These are phyloP conservation scores for Aulostomus chinensis DNA, from an alignment of 2,797 vertebrate species.

Conservation along the genomic window DNA sequence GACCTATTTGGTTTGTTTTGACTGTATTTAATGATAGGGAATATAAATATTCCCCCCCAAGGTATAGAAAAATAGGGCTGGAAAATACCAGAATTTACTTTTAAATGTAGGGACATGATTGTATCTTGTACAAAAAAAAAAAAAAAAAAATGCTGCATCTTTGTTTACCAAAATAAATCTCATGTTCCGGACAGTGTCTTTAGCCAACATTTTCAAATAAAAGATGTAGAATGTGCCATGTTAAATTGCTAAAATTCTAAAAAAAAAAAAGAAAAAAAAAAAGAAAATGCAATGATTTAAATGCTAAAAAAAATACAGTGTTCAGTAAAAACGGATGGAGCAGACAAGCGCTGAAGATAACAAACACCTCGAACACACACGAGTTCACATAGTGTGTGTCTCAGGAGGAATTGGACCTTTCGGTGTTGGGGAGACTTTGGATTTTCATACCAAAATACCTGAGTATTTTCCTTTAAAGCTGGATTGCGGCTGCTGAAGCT, in stretches of 20 bases:
- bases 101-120: no score
- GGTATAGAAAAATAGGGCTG: no score
- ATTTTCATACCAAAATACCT: slow-evolving; percentile 55
- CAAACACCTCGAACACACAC: slow-evolving; percentile 24
- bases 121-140: no score
- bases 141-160: slow-evolving; percentile 29
- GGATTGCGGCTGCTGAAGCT: slow-evolving; percentile 22
- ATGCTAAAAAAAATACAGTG: slow-evolving; percentile 66
- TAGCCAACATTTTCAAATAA: slow-evolving; percentile 24
- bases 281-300: slow-evolving; percentile 34
- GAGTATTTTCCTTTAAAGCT: slow-evolving; percentile 50
- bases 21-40: no score
- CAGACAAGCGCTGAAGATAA: slow-evolving; percentile 30
- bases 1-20: no score
- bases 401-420: slow-evolving; percentile 10
- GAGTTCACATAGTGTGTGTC: slow-evolving; percentile 34
- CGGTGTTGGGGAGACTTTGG: slow-evolving; percentile 27
- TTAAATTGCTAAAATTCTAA: slow-evolving; percentile 28
- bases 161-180: slow-evolving; percentile 15
- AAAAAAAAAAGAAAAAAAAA: no score
- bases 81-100: no score
- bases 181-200: slow-evolving; percentile 52
- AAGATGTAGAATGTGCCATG: slow-evolving; percentile 54
- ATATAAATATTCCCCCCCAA: no score
- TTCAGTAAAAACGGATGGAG: slow-evolving; percentile 48